phyloP scores from a whole-genome alignment of 2,888 invertebrate genomes.

The Nemotelus nigrinus region DNA sequence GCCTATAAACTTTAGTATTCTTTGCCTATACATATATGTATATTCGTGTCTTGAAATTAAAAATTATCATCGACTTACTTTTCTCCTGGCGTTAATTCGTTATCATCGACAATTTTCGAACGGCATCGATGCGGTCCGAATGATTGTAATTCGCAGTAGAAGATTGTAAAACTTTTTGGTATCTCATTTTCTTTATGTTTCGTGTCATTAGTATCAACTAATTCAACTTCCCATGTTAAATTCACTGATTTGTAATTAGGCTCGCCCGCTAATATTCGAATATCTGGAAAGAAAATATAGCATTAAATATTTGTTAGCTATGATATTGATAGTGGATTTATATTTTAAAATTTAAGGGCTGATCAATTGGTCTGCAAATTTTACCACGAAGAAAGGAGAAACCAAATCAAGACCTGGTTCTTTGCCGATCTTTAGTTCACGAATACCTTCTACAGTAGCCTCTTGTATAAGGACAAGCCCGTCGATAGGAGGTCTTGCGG shows the following conservation, averaged over 20 bases:
- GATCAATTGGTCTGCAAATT: too few relatives aligned
- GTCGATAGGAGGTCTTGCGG: too few relatives aligned
- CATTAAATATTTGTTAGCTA: not conserved
- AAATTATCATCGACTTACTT: slow-evolving; percentile 46
- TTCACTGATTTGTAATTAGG: slow-evolving; percentile 65
- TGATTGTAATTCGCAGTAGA: slow-evolving; percentile 82
- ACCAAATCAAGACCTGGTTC: too few relatives aligned
- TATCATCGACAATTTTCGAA: slow-evolving; percentile 65
- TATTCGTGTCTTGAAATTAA: too few relatives aligned
- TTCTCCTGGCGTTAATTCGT: slow-evolving; percentile 51
- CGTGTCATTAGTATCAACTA: slow-evolving; percentile 55
- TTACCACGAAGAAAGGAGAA: too few relatives aligned
- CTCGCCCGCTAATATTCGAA: slow-evolving; percentile 64
- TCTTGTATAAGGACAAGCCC: too few relatives aligned
- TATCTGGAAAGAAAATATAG: slow-evolving; percentile 57
- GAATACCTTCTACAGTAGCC: too few relatives aligned
- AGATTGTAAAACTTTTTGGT: slow-evolving; percentile 73
- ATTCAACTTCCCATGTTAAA: slow-evolving; percentile 65
- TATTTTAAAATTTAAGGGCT: too few relatives aligned
- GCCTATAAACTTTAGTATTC: too few relatives aligned
- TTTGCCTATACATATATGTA: too few relatives aligned
- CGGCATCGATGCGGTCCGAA: slow-evolving; percentile 82
- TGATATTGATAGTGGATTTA: too few relatives aligned
- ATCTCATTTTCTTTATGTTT: slow-evolving; percentile 60
- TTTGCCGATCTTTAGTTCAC: too few relatives aligned